Conservation (phyloP, 2,888 invertebrate species). For the Galerucella nymphaeae region DNA sequence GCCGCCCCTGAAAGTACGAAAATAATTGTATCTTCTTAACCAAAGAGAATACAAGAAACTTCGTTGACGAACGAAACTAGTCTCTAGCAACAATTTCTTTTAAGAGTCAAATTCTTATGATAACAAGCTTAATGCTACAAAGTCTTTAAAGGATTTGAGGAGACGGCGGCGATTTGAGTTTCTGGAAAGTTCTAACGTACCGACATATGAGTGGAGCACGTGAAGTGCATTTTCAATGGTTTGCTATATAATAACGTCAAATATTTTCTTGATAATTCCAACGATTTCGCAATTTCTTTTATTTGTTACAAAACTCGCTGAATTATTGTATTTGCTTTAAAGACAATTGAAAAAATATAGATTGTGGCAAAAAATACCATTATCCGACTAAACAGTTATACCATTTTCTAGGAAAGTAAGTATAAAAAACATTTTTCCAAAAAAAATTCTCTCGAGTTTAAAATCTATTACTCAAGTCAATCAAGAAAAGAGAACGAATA, state of each 20-base stretch:
- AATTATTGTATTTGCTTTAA: no score
- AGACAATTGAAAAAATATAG: no score
- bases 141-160: neutral
- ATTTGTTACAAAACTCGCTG: neutral
- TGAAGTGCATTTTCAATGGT: conserved; percentile 6
- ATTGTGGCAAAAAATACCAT: neutral
- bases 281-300: neutral
- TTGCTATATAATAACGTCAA: neutral
- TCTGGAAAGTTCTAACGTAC: conserved; percentile 6
- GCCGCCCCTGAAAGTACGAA: neutral
- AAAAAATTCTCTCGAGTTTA: conserved; percentile 18
- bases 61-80: neutral
- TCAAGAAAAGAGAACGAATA: conserved; percentile 35
- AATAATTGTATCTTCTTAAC: neutral
- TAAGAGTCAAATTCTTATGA: neutral
- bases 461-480: conserved; percentile 29
- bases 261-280: neutral
- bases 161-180: neutral
- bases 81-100: neutral
- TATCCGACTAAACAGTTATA: neutral
- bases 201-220: conserved; percentile 5
- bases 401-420: neutral
- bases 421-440: conserved; percentile 2
- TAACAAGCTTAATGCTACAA: neutral
- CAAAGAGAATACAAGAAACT: neutral